A percentile compares a stretch with the other conserved stretches of the same genome.
Conservation (phyloP, 2,797 vertebrate genomes). For the Sciurus vulgaris region DNA sequence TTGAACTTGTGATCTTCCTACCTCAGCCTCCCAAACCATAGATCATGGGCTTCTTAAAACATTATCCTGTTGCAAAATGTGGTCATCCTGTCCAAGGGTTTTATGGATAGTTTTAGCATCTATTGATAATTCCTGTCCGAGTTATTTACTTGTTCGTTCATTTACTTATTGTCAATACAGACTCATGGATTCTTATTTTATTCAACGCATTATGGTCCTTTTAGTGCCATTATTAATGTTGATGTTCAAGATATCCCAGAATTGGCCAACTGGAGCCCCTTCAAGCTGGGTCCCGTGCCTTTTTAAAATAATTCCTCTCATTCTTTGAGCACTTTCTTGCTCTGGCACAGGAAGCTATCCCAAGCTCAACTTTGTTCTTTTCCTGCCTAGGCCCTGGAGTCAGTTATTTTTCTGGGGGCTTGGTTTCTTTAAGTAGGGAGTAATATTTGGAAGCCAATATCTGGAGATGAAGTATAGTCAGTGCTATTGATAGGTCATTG, state of each 20-base stretch:
- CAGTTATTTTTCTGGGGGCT: not conserved
- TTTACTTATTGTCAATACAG: not conserved
- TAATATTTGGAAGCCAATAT: not conserved
- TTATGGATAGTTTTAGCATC: no score
- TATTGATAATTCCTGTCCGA: no score
- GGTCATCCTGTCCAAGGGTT: no score
- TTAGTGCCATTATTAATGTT: not conserved
- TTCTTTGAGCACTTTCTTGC: not conserved
- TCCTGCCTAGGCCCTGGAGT: not conserved
- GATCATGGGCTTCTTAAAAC: no score
- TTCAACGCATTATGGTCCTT: not conserved
- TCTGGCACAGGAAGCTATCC: not conserved
- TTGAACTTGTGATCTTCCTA: no score
- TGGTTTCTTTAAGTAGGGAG: not conserved
- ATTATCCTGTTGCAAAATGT: no score
- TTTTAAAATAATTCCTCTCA: not conserved
- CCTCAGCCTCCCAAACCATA: no score
- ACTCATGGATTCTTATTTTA: slow-evolving; percentile 2
- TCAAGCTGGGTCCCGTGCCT: not conserved
- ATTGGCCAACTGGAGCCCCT: not conserved
- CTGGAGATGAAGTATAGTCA: not conserved
- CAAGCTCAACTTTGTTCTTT: not conserved
- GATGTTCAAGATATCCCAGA: not conserved
- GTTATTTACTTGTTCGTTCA: not conserved
- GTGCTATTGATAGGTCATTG: not conserved